Evolutionary conservation across 2,888 invertebrate genomes (phyloP), one percentile per base, ranked within the genome.

Genomic region (Graphium colonna): DNA sequence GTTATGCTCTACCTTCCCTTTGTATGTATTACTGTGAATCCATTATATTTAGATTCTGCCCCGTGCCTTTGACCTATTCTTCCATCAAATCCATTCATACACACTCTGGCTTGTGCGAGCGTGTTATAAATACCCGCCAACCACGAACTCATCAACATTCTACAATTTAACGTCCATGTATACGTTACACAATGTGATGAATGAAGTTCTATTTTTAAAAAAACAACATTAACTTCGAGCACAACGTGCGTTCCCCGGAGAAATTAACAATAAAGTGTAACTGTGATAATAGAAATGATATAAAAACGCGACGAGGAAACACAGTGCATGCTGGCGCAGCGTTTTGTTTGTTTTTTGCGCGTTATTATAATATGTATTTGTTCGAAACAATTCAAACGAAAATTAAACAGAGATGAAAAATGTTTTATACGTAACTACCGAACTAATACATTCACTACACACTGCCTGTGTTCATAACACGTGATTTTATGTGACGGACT

Each of bases 211-310:
- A 44, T 31, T 12, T 13, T 26, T 12, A 1, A 15, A 31, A 48
- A 47, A 47, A 41, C 52, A 36, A 41, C 41, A 21, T 9, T 36
- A 41, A 21, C 15, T 15, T 36, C 12, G 38, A 8, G 45, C 13
- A 40, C 40, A n/a, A 18, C 40, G 40, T 33, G 28, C n/a, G n/a
- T 12, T 28, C 53, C 55, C 0, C 75, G 79, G 0, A 68, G 77
- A 13, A 82, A 69, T 51, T 80, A 77, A 64, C 79, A 82, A 0
- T 84, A 84, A 55, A 53, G 13, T 12, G 47, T 48, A 39, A 15
- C 31, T 28, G n/a, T 49, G 49, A 16, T 8, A 41, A 17, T 16
- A 28, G 40, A 12, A 10, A 40, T 40, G 39, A 41, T 41, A 17
- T 49, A 41, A 49, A 12, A 17, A 28, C 40, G 1, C 8, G 41